Base-by-base conservation (phyloP, 1,140 invertebrate species). In the Diorhabda carinulata region DNA sequence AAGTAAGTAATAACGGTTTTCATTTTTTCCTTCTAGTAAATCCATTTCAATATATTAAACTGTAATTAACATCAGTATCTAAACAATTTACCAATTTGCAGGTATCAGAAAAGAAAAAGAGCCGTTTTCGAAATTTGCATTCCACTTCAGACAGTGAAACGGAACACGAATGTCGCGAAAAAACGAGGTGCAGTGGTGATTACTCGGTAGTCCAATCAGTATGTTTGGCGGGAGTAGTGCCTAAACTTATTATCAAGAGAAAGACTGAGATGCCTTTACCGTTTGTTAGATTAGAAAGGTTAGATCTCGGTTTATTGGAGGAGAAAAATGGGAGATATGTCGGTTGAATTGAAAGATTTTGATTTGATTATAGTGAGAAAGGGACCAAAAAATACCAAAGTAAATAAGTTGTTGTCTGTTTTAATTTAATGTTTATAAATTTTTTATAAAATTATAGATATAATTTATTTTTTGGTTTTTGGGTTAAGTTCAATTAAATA, bases 181-280 rank as follows among this genome's bases (percentile, higher is more conserved):
- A 65, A 5, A 67, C 68, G 10, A 52, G 61, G 43, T 72, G 70
- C 56, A 70, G 52, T 61, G 71, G 62, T 62, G 72, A 75, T 66
- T 76, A 73, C 58, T 74, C 71, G 5, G 73, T 73, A 6, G 64
- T 64, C 7, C 62, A 72, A 60, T 64, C 57, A 40, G 74, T 73
- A 57, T 64, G 71, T 57, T 58, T 70, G 44, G 71, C 72, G 47
- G 70, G 70, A 10, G 77, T 76, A 4, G 66, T 77, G 45, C 76
- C 76, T 43, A 78, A 78, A 66, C 69, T 78, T 7, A 77, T 78
- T 52, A 74, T 78, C 42, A 78, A 78, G 66, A 63, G 77, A 5
- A 75, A 76, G 47, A 68, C 70, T 4, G 71, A 74, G 41, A 61
- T 71, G 43, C 66, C 68, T 59, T 67, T 76, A 64, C 77, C 74